Base-by-base conservation (phyloP, 2,113 vertebrate species). In the zebrafish (Danio rerio) region DNA sequence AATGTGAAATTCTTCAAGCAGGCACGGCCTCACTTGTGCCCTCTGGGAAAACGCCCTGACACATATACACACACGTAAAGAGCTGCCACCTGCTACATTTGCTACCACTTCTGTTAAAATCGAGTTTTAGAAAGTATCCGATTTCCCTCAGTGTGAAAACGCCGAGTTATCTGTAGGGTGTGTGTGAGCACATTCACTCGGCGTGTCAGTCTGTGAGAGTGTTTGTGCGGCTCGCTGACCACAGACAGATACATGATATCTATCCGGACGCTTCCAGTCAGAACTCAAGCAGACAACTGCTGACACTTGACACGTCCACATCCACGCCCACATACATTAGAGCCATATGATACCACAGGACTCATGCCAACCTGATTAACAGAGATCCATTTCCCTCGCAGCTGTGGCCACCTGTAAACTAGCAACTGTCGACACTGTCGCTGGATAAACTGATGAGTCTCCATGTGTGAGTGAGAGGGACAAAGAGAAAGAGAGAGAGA, bases 261-360 rank as follows among this genome's bases (percentile, higher is more conserved):
- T 8, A 66, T 76, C 61, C 70, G 73, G 59, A 66, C 31, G 80
- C 69, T 53, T 73, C 80, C 55, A 73, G 69, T 73, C 59, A 65
- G 49, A 82, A 75, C 59, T 75, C 62, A 45, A 55, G 71, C 59
- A 66, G 49, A 79, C 77, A 79, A 79, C 77, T 79, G 77, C 62
- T 79, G 77, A 79, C 77, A 79, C 31, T 66, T 55, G 77, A 79
- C 83, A 87, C 88, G 88, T 62, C 83, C 78, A 86, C 73, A 81
- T 47, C 75, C 82, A 74, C 59, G 16, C 83, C 21, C 69, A 40
- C 71, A 61, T 56, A 80, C 52, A 82, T 82, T 82, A 82, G 49
- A 68, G 72, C 40, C 50, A 82, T 56, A 76, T 49, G 72, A 82
- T 18, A 45, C 81, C 12, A 10, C 56, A 49, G 72, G 81, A 53